Evolutionary conservation across 2,113 vertebrate genomes (phyloP).

Genomic region (Typhlomys cinereus): DNA sequence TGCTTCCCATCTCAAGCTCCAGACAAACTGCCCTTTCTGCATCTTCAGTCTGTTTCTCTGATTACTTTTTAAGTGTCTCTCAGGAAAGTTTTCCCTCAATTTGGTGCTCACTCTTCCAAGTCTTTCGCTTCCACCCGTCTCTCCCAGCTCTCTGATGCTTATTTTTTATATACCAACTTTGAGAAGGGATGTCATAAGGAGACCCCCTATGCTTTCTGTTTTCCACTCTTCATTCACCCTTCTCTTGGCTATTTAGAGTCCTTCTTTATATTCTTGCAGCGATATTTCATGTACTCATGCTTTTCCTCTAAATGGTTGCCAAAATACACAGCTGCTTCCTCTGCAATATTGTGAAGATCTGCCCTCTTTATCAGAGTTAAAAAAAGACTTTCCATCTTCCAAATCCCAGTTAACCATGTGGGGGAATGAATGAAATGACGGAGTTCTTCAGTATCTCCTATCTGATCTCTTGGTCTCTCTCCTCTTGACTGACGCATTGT

Average conservation of each 20-base stretch:
- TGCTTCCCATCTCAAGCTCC: slow-evolving; percentile 45
- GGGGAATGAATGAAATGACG: neutral
- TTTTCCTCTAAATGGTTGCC: slow-evolving; percentile 53
- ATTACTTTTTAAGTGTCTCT: slow-evolving; percentile 71
- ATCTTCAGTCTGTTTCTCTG: slow-evolving; percentile 68
- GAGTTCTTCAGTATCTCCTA: neutral
- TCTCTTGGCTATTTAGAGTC: slow-evolving; percentile 63
- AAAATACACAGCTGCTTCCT: slow-evolving; percentile 70
- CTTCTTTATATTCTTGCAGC: slow-evolving; percentile 40
- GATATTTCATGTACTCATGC: slow-evolving; percentile 52
- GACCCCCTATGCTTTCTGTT: slow-evolving; percentile 48
- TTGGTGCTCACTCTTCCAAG: slow-evolving; percentile 62
- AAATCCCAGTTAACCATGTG: slow-evolving; percentile 33
- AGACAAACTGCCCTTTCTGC: slow-evolving; percentile 68
- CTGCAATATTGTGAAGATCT: slow-evolving; percentile 56
- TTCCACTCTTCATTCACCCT: slow-evolving; percentile 28
- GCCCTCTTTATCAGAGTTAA: slow-evolving; percentile 50
- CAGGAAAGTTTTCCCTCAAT: slow-evolving; percentile 63
- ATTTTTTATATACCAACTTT: slow-evolving; percentile 28
- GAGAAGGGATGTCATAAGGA: slow-evolving; percentile 44
- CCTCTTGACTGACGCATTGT: neutral
- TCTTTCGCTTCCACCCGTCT: neutral
- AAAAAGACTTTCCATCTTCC: slow-evolving; percentile 27
- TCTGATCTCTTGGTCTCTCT: neutral
- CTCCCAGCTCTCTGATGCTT: slow-evolving; percentile 34